Conservation (phyloP, 2,113 vertebrate species). For the Pitta sordida region DNA sequence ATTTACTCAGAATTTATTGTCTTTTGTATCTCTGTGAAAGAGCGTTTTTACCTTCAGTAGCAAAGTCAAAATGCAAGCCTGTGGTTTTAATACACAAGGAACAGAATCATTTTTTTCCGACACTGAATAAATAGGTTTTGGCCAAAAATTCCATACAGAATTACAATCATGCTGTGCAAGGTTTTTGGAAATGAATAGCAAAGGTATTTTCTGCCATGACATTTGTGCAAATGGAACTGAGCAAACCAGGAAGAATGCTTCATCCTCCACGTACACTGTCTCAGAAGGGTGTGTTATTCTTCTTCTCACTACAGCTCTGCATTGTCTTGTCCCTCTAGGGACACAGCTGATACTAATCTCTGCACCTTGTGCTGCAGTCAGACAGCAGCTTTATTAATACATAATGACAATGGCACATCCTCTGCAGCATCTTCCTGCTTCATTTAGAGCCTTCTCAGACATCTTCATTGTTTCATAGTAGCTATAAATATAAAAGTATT, state of each 20-base stretch:
- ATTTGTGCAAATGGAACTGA: neutral
- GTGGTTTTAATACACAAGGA: neutral
- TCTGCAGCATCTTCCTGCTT: slow-evolving; percentile 55
- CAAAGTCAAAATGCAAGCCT: neutral
- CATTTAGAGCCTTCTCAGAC: slow-evolving; percentile 50
- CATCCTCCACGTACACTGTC: neutral
- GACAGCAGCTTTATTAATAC: slow-evolving; percentile 42
- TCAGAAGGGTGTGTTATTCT: neutral
- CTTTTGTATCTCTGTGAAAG: neutral
- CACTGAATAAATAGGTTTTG: neutral
- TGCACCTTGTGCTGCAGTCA: slow-evolving; percentile 21
- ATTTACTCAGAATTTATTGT: neutral
- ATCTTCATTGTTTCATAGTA: slow-evolving; percentile 48
- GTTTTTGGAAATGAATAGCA: neutral
- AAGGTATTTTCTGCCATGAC: neutral
- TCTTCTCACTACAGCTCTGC: neutral
- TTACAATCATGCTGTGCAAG: neutral
- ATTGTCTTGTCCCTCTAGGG: slow-evolving; percentile 37
- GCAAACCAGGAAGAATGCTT: neutral
- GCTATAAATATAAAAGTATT: slow-evolving; percentile 55
- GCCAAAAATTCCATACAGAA: neutral
- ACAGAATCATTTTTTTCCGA: neutral
- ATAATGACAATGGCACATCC: slow-evolving; percentile 57
- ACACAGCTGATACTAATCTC: slow-evolving; percentile 49
- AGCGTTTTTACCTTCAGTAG: neutral